Evolutionary conservation across 2,797 vertebrate species (phyloP).

Genomic region (Miopithecus talapoin): DNA sequence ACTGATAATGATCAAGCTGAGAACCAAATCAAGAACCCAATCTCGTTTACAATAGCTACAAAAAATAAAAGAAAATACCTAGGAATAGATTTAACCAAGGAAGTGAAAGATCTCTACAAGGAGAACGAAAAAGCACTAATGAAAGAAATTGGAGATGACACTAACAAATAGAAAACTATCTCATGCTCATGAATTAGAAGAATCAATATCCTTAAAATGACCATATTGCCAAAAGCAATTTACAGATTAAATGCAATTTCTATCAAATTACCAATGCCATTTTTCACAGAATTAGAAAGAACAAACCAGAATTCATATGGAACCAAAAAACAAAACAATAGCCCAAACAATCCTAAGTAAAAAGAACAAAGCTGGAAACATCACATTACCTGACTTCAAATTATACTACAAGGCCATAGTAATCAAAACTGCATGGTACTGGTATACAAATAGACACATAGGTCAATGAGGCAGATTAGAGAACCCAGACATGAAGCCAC

Average conservation of each 20-base stretch:
- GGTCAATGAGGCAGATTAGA: background rate
- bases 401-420: background rate
- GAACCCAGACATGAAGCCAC: background rate
- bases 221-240: background rate
- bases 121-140: background rate
- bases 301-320: background rate
- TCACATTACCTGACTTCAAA: background rate
- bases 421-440: background rate
- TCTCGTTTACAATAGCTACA: accelerated
- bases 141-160: background rate
- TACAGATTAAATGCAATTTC: background rate
- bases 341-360: background rate
- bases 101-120: background rate
- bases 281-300: background rate
- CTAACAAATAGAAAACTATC: background rate
- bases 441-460: background rate
- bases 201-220: background rate
- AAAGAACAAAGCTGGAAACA: background rate
- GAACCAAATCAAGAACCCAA: background rate
- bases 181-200: background rate
- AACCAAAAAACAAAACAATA: background rate
- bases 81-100: background rate
- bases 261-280: background rate
- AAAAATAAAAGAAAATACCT: background rate
- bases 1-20: background rate